Evolutionary conservation across 2,113 vertebrate species (phyloP), one percentile per base, ranked within the genome.

Genomic region (Macheiramphus alcinus): DNA sequence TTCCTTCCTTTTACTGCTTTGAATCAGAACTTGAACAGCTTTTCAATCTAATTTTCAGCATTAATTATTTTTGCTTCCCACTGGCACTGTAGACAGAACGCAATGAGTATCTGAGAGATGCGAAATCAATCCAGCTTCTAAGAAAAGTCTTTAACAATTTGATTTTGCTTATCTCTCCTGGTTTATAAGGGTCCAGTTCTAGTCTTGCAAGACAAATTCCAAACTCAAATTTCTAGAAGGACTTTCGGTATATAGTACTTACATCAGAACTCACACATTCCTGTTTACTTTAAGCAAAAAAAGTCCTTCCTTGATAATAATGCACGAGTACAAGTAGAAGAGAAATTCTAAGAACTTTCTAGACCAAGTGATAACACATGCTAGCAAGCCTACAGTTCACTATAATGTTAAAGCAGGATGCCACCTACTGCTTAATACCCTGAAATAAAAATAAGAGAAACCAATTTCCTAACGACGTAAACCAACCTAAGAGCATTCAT

Each of bases 61-160:
- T 94, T 95, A 84, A 93, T 86, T 96, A 91, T 42, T 95, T 97
- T 96, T 63, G 40, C 73, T 90, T 97, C 71, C 79, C n/a, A 62
- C 75, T 21, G 47, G 29, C 80, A 82, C 65, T 88, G 15, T 65
- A 47, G 50, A 58, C 34, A 74, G 72, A 93, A 70, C 29, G 70
- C 75, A 91, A 73, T 62, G 76, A 94, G 36, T 65, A 91, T 86
- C 21, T 0, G 1, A 88, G 82, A 78, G 63, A 73, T 78, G 66
- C 65, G 68, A 86, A 96, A 83, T 26, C 45, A 66, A 87, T 66
- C 36, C 83, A 96, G 32, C 9, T 90, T 87, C 53, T 80, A 85
- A 92, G 48, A 82, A 93, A 91, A 80, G 47, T 66, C 45, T 70
- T 66, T 21, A 70, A 36, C 90, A 90, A 95, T 82, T 75, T 73